A percentile compares a stretch with the other conserved stretches of the same genome.
Evolutionary conservation across 2,797 vertebrate species (phyloP).

Genomic region (Xiphorhynchus erythropygius): DNA sequence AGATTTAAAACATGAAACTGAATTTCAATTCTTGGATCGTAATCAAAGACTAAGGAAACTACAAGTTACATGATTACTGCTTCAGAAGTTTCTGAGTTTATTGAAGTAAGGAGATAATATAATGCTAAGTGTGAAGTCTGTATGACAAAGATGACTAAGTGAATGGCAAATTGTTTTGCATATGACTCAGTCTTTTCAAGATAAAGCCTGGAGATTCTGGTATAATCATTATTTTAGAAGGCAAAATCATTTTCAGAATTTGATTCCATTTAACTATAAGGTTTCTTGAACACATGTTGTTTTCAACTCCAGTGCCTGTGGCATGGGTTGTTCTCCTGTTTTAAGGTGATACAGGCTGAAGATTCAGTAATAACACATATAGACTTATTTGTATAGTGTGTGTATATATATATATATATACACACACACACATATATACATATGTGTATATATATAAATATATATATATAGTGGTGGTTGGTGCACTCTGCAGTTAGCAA

Average conservation of each 20-base stretch:
- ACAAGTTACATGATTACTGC: not conserved
- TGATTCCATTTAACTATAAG: not conserved
- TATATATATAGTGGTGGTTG: not conserved
- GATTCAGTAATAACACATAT: not conserved
- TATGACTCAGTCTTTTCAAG: not conserved
- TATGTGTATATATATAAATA: not conserved
- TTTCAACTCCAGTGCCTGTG: not conserved
- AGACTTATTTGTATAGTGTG: not conserved
- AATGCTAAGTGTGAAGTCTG: not conserved
- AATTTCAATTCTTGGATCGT: not conserved
- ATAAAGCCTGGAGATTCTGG: not conserved
- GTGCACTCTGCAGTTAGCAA: not conserved
- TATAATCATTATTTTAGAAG: not conserved
- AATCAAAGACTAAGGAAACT: not conserved
- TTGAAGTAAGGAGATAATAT: not conserved
- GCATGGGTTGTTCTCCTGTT: not conserved
- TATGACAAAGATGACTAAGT: not conserved
- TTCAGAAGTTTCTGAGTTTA: not conserved
- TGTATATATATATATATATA: not conserved
- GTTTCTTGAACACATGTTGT: not conserved
- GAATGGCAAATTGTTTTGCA: not conserved
- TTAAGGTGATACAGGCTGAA: not conserved
- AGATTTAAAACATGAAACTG: not conserved
- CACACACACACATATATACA: not conserved
- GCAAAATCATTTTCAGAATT: not conserved